Base-by-base conservation (phyloP, 2,797 vertebrate species). In the Anisognathus igniventris region DNA sequence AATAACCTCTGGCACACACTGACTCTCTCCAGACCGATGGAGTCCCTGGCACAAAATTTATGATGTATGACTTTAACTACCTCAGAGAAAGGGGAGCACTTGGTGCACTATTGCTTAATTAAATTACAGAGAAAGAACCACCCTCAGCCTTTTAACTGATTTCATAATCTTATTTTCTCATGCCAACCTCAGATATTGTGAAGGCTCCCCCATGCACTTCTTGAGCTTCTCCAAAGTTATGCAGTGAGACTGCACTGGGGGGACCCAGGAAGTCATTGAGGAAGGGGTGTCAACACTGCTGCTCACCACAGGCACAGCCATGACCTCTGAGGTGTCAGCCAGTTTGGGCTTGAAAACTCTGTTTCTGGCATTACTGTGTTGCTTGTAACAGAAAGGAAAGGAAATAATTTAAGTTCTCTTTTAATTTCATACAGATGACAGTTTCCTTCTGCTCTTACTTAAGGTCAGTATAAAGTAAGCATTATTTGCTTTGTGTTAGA, bases 161-260 rank as follows among this genome's bases (percentile, higher is more conserved):
- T 44, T 30, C 23, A 54, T 25, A 44, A 33, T 23, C 39, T 53
- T 31, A n/a, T 79, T 83, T 83, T 68, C 28, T 42, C n/a, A 18
- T 71, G 76, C 58, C 11, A 7, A 17, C 56, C 48, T 40, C 33
- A n/a, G 25, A 35, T 31, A 71, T 14, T 30, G 50, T 53, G 28
- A 45, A 88, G 58, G 10, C 10, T 58, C 14, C 18, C 13, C 21
- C 11, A 7, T 6, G 12, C 20, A 17, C 20, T 40, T 57, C 57
- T 13, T 30, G 39, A 76, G 44, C 51, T 56, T 62, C 57, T 64
- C 65, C 30, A 35, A 19, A 1, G 6, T 39, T 45, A 27, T 0
- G 22, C 25, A 23, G 27, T 0, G 0, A 31, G 33, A 7, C 30
- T 4, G 1, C 3, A 7, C 1, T 35, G n/a, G n/a, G 35, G 28